Conservation (phyloP, 2,797 vertebrate genomes). For the Lates japonicus region DNA sequence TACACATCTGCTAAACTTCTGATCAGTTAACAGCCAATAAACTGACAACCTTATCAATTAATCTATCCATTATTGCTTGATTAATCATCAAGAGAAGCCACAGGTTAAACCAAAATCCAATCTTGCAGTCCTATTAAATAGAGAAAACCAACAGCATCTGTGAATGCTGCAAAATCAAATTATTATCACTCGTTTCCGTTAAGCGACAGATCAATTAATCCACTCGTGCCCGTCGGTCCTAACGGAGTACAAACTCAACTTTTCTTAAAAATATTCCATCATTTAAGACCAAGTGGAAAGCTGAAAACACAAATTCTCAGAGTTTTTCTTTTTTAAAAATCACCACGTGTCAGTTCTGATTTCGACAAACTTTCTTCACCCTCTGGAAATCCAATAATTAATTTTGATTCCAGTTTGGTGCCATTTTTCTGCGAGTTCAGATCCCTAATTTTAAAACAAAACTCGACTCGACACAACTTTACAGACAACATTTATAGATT, state of each 20-base stretch:
- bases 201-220: neutral
- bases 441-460: slow-evolving; percentile 18
- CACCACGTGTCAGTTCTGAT: neutral
- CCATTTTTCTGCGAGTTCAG: slow-evolving; percentile 12
- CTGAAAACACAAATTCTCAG: neutral
- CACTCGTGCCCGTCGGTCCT: neutral
- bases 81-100: neutral
- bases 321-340: neutral
- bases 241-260: neutral
- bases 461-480: neutral
- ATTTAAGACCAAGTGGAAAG: slow-evolving; percentile 1
- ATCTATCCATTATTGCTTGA: neutral
- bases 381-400: neutral
- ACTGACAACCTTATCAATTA: neutral
- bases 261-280: neutral
- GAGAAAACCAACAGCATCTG: neutral
- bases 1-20: neutral
- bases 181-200: neutral
- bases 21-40: neutral
- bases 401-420: neutral
- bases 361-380: neutral
- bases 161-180: neutral
- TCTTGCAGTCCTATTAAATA: neutral
- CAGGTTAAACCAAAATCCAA: neutral
- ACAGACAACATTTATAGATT: neutral